A percentile compares a stretch with the other conserved stretches of the same genome.
phyloP scores from a whole-genome alignment of 2,113 vertebrate genomes.

The Hemibagrus wyckioides region DNA sequence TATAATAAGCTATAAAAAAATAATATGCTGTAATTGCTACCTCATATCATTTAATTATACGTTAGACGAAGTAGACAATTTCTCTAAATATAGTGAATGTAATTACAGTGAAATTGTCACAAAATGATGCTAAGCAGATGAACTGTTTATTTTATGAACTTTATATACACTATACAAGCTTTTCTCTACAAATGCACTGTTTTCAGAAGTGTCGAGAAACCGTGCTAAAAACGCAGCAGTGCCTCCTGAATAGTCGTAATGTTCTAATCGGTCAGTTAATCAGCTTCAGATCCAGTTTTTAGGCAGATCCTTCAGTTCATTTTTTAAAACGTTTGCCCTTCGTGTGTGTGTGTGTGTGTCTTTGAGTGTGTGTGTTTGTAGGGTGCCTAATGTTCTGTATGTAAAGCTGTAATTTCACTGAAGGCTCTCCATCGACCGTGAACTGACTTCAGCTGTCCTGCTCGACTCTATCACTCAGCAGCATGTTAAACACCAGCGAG shows the following conservation, averaged over 20 bases:
- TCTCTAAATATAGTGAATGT: not conserved
- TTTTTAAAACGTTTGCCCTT: not conserved
- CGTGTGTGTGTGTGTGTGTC: not conserved
- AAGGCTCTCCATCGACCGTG: not conserved
- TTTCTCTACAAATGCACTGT: not conserved
- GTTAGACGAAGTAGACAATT: not conserved
- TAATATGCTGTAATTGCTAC: not conserved
- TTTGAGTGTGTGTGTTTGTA: not conserved
- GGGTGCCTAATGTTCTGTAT: not conserved
- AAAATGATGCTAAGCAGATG: not conserved
- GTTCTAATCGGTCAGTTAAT: not conserved
- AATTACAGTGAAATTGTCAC: not conserved
- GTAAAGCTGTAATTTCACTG: not conserved
- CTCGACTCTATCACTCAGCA: conserved; percentile 54
- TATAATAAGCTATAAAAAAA: too few relatives aligned
- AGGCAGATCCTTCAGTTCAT: not conserved
- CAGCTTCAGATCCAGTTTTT: not conserved
- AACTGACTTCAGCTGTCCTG: not conserved
- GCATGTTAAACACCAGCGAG: conserved; percentile 60
- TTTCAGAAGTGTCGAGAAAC: not conserved
- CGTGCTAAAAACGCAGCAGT: not conserved
- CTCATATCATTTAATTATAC: not conserved
- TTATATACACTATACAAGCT: not conserved
- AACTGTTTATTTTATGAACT: not conserved
- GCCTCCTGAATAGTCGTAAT: not conserved